Evolutionary conservation across 2,888 invertebrate genomes (phyloP).

Genomic region (Chalcis sispes): DNA sequence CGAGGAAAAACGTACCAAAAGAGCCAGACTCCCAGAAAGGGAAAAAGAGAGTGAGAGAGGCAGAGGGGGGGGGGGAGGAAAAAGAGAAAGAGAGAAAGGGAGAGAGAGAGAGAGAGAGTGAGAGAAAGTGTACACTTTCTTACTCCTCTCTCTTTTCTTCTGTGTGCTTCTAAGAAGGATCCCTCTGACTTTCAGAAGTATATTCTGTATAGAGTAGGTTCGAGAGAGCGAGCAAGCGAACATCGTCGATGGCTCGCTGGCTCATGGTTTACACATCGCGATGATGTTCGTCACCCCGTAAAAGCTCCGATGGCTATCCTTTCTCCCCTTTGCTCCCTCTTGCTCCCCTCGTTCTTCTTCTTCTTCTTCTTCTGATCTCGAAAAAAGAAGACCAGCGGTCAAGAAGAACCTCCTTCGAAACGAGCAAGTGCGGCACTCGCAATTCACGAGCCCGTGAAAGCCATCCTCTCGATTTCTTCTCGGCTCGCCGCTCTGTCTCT

Average conservation of each 20-base stretch:
- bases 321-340: no score
- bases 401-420: slow-evolving; percentile 62
- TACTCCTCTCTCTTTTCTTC: slow-evolving; percentile 6
- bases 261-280: slow-evolving; percentile 73
- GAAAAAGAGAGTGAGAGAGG: no score
- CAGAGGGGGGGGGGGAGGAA: no score
- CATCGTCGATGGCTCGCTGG: slow-evolving; percentile 58
- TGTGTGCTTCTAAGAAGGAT: slow-evolving; percentile 34
- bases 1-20: slow-evolving; percentile 65
- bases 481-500: neutral
- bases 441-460: slow-evolving; percentile 63
- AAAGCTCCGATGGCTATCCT: slow-evolving; percentile 66
- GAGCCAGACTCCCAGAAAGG: no score
- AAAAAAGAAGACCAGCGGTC: slow-evolving; percentile 60
- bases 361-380: slow-evolving; percentile 47
- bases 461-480: slow-evolving; percentile 50
- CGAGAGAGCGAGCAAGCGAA: slow-evolving; percentile 49
- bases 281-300: slow-evolving; percentile 66
- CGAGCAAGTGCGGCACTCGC: slow-evolving; percentile 41
- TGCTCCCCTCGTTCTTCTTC: no score
- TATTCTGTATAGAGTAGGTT: slow-evolving; percentile 19
- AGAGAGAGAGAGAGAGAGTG: no score
- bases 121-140: neutral
- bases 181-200: slow-evolving; percentile 53
- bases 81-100: no score